Evolutionary conservation across 1,140 invertebrate genomes (phyloP).

Genomic region (Heliconius nattereri): DNA sequence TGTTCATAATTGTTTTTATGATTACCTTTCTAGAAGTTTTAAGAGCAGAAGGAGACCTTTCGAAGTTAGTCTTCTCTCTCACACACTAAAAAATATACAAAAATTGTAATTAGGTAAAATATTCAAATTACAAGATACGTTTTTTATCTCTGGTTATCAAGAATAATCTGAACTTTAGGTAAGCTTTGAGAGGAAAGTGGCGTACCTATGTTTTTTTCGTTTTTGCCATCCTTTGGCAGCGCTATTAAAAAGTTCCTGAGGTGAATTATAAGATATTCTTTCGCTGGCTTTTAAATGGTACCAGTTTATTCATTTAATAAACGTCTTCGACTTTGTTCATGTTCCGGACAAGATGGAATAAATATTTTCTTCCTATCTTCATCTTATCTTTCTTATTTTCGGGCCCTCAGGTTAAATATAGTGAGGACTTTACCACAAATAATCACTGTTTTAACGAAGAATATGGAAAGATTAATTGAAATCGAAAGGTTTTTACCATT

Average conservation of each 20-base stretch:
- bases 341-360: neutral
- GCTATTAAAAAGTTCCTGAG: constrained; percentile 42
- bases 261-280: constrained; percentile 45
- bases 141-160: constrained; percentile 26
- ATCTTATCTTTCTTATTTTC: too few relatives aligned
- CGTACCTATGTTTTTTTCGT: constrained; percentile 38
- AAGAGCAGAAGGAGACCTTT: neutral
- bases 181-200: constrained; percentile 44
- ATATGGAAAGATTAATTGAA: neutral
- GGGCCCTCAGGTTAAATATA: constrained; percentile 6
- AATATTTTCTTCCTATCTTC: constrained; percentile 15
- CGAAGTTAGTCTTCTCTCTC: neutral
- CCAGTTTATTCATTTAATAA: constrained; percentile 30
- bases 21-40: neutral
- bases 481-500: too few relatives aligned
- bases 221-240: constrained; percentile 36
- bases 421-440: neutral
- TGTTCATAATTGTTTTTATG: neutral
- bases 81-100: neutral
- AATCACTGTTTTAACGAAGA: too few relatives aligned
- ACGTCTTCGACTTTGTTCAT: constrained; percentile 21
- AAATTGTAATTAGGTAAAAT: constrained; percentile 13
- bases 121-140: constrained; percentile 12
- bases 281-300: constrained; percentile 29
- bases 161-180: constrained; percentile 33